phyloP scores from a whole-genome alignment of 2,888 invertebrate genomes.

The Anarsia innoxiella region DNA sequence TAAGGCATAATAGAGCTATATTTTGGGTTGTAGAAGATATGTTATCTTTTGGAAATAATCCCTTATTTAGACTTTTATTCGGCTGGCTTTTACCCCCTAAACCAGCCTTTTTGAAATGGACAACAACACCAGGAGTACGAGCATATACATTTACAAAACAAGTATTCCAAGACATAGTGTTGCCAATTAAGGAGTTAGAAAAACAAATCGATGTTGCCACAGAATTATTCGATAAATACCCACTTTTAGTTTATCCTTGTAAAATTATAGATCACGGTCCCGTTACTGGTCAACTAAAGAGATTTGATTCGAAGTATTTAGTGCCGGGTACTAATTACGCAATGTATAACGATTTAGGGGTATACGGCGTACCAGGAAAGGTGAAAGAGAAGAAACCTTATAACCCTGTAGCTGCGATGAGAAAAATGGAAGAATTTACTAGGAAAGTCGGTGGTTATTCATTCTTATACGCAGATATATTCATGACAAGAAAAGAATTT shows the following conservation, averaged over 20 bases:
- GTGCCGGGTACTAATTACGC: slow-evolving; percentile 79
- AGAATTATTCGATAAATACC: slow-evolving; percentile 78
- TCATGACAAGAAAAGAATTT: slow-evolving; percentile 79
- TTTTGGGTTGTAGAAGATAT: slow-evolving; percentile 84
- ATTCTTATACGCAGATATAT: slow-evolving; percentile 82
- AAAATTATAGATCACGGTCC: slow-evolving; percentile 78
- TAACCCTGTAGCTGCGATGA: slow-evolving; percentile 79
- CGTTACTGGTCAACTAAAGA: slow-evolving; percentile 73
- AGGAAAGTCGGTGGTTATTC: slow-evolving; percentile 80
- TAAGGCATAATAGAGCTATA: slow-evolving; percentile 80
- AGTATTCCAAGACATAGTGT: slow-evolving; percentile 82
- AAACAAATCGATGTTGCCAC: slow-evolving; percentile 77
- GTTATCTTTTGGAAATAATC: slow-evolving; percentile 81
- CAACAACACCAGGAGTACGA: slow-evolving; percentile 79
- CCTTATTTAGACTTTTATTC: slow-evolving; percentile 75
- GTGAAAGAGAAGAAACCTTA: slow-evolving; percentile 76
- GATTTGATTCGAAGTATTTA: slow-evolving; percentile 73
- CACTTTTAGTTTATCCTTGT: slow-evolving; percentile 81
- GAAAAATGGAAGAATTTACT: slow-evolving; percentile 81
- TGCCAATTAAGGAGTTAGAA: slow-evolving; percentile 79
- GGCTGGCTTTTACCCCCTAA: slow-evolving; percentile 83
- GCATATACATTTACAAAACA: slow-evolving; percentile 82
- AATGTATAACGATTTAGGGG: slow-evolving; percentile 82
- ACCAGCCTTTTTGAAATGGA: slow-evolving; percentile 82
- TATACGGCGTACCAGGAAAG: slow-evolving; percentile 80